A percentile compares a stretch with the other conserved stretches of the same genome.
Evolutionary conservation across 1,140 invertebrate genomes (phyloP).

Genomic region (Heliconius eleuchia): DNA sequence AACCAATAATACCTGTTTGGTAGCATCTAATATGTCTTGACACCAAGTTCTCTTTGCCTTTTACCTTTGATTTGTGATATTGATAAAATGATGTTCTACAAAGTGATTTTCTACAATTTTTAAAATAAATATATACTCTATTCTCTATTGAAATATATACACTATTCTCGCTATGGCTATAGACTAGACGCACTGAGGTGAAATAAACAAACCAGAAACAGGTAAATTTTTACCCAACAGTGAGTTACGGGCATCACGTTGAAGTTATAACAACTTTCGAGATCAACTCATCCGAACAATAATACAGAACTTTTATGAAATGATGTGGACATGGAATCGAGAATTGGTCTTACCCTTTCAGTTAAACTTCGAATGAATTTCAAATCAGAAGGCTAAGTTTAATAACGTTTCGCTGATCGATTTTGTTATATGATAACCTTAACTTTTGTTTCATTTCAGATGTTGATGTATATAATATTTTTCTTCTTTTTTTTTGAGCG

Average conservation of each 20-base stretch:
- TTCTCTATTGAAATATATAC: too few relatives aligned
- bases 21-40: too few relatives aligned
- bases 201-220: neutral
- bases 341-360: conserved; percentile 32
- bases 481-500: too few relatives aligned
- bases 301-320: conserved; percentile 37
- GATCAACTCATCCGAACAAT: conserved; percentile 32
- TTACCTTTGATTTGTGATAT: too few relatives aligned
- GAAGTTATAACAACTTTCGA: conserved; percentile 37
- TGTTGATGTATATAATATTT: neutral
- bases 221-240: conserved; percentile 14
- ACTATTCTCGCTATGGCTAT: neutral
- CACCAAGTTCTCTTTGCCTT: too few relatives aligned
- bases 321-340: conserved; percentile 37
- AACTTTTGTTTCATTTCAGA: conserved; percentile 4
- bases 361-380: conserved; percentile 31
- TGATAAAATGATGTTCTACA: too few relatives aligned
- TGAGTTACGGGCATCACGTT: conserved; percentile 19
- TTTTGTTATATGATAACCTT: conserved; percentile 23
- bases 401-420: conserved; percentile 34
- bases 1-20: too few relatives aligned
- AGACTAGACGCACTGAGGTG: neutral
- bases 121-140: too few relatives aligned
- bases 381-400: conserved; percentile 32
- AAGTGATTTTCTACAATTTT: too few relatives aligned